Percentiles rank a stretch among this genome's conserved stretches.
phyloP scores from a whole-genome alignment of 35 echinoderm and acorn worm genomes.

The Heliocidaris erythrogramma region DNA sequence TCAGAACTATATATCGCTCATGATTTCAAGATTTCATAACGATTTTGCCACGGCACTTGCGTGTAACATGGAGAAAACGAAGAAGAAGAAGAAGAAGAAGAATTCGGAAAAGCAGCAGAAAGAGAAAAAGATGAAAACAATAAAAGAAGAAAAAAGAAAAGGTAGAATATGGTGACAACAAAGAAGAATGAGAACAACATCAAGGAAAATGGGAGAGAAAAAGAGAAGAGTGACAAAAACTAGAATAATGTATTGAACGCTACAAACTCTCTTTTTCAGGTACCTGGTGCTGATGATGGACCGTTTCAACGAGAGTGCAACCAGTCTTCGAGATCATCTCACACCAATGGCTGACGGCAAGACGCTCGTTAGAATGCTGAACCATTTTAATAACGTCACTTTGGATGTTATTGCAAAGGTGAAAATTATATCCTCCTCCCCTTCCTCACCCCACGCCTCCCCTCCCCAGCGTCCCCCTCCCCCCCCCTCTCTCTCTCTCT shows the following conservation, averaged over 20 bases:
- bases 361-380: constrained; percentile 49
- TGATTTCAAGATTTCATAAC: too few species aligned
- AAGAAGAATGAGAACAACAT: neutral
- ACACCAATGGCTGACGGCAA: constrained; percentile 25
- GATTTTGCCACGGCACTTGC: too few species aligned
- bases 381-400: constrained; percentile 49
- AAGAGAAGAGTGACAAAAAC: neutral
- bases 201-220: neutral
- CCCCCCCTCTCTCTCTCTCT: too few species aligned
- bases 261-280: neutral
- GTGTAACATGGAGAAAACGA: too few species aligned
- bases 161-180: too few species aligned
- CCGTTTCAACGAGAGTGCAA: constrained; percentile 54
- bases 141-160: too few species aligned
- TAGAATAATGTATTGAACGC: neutral
- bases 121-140: too few species aligned
- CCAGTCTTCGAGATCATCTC: constrained; percentile 21
- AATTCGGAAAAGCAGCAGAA: too few species aligned
- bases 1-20: too few species aligned
- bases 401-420: constrained; percentile 59
- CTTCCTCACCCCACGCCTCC: neutral
- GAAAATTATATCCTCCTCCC: neutral
- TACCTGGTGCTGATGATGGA: constrained; percentile 48
- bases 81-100: too few species aligned
- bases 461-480: too few species aligned